Conservation (phyloP, 2,888 invertebrate species). For the Ypsolopha scabrella region DNA sequence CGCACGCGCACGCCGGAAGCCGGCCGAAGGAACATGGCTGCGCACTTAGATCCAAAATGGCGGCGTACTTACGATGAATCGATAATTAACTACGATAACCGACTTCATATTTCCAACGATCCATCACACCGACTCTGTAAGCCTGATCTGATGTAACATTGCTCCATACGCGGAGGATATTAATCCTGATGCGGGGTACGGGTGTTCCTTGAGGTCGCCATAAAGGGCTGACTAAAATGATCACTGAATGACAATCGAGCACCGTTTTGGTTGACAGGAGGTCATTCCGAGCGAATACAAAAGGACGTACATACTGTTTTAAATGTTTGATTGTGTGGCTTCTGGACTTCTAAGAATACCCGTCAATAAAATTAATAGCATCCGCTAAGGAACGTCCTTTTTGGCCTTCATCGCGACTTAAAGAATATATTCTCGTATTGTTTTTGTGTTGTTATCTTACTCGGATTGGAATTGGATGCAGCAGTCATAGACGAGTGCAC, state of each 20-base stretch:
- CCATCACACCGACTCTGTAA: slow-evolving; percentile 26
- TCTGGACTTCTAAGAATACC: slow-evolving; percentile 25
- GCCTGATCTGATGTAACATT: slow-evolving; percentile 53
- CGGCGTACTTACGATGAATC: slow-evolving; percentile 58
- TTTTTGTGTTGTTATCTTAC: too few species aligned
- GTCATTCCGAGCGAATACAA: slow-evolving; percentile 34
- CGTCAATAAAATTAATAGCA: slow-evolving; percentile 1
- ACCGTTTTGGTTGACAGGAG: slow-evolving; percentile 35
- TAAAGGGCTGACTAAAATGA: slow-evolving; percentile 35
- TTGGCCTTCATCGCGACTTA: neutral
- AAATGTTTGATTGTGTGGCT: slow-evolving; percentile 42
- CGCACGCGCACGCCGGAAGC: slow-evolving; percentile 63
- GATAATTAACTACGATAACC: slow-evolving; percentile 61
- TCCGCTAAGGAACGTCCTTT: neutral
- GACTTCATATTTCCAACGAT: slow-evolving; percentile 63
- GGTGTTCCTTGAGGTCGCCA: slow-evolving; percentile 43
- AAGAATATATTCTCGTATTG: neutral
- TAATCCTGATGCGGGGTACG: slow-evolving; percentile 37
- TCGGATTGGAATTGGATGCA: slow-evolving; percentile 7
- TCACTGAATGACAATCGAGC: slow-evolving; percentile 32
- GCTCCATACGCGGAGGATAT: slow-evolving; percentile 19
- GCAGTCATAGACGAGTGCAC: slow-evolving; percentile 41
- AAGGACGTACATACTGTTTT: slow-evolving; percentile 27
- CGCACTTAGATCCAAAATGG: slow-evolving; percentile 60
- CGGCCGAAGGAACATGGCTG: slow-evolving; percentile 56